Base-by-base conservation (phyloP, 2,797 vertebrate genomes). In the Syncerus caffer region DNA sequence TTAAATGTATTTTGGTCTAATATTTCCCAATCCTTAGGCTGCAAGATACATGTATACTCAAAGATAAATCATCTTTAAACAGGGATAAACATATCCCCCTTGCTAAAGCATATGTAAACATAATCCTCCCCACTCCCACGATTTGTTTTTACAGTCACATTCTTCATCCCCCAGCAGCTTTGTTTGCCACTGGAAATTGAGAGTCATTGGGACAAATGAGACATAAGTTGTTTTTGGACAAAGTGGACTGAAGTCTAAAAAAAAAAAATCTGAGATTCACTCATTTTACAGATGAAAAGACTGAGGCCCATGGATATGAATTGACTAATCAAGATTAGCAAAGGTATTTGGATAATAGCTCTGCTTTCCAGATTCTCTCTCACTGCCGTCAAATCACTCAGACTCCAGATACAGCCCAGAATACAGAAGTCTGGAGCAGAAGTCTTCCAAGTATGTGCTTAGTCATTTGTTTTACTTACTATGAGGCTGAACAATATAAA, bases 151-250 rank as follows among this genome's bases (percentile, higher is more conserved):
- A 50, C 3, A 76, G 27, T 76, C 42, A 67, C 19, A 58, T 82
- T 80, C 29, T 95, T 96, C 42, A 74, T 90, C 76, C 74, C 74
- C 12, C 4, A 42, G 47, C 2, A 4, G 2, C 45, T 96, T 47
- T 85, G 50, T 92, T 96, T 92, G 58, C 47, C n/a, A 62, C 7
- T 92, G 47, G 64, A 92, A 96, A n/a, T 80, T 19, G 55, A 93
- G 51, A 96, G 3, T 60, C 55, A 84, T 4, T 87, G 47, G 34
- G 67, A 1, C 7, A 38, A 58, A 64, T 34, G 71, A 95, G 34
- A 76, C 9, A 82, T 2, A n/a, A 15, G 23, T 14, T 74, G 13
- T 38, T 79, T 57, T 38, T 25, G n/a, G 80, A 38, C 51, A 85
- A 74, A 80, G 16, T 42, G 31, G 55, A 82, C 38, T 64, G 3